Base-by-base conservation (phyloP, 2,888 invertebrate species). In the Cheiracanthium punctorium region DNA sequence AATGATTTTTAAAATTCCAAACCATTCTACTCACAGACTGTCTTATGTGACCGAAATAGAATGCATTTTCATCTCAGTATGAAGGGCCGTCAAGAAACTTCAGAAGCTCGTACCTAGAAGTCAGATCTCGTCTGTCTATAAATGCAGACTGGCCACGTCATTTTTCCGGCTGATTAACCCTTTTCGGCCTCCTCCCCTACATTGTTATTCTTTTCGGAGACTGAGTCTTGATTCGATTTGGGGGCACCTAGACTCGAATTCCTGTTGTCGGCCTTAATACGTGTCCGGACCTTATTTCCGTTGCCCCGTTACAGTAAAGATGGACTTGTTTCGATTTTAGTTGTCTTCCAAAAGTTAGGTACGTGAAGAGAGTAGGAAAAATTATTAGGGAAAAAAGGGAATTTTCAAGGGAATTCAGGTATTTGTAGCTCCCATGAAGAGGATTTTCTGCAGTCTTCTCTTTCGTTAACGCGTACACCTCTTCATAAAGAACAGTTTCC, bases 111-210 rank as follows among this genome's bases (percentile, higher is more conserved):
- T n/a, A n/a, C n/a, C 43, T 48, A 48, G 17, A 48, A 48, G 43
- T 48, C 43, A 48, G 14, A 48, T 17, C 43, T 48, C 17, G 7
- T 17, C 17, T 48, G 10, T 2, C 48, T 2, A n/a, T 17, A 48
- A 48, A 48, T 10, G 24, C 24, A 24, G 58, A 58, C 58, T 58
- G 32, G 72, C 73, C 73, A 73, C 77, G 77, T 85, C 73, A 77
- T 76, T 82, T 82, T 82, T 76, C 58, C 71, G 82, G 37, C 82
- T 82, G 82, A 76, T 82, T 71, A 76, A 82, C 79, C 84, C 84
- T 67, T 77, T 84, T 80, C 64, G 20, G 24, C 41, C 70, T 30
- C 32, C 20, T 67, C 71, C 43, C 70, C 70, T 20, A 10, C 10
- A 82, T 82, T 82, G 65, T 69, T 82, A 82, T 82, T 82, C 82